Evolutionary conservation across 1,140 invertebrate species (phyloP), one percentile per base, ranked within the genome.

Genomic region (Eupristina koningsbergeri): DNA sequence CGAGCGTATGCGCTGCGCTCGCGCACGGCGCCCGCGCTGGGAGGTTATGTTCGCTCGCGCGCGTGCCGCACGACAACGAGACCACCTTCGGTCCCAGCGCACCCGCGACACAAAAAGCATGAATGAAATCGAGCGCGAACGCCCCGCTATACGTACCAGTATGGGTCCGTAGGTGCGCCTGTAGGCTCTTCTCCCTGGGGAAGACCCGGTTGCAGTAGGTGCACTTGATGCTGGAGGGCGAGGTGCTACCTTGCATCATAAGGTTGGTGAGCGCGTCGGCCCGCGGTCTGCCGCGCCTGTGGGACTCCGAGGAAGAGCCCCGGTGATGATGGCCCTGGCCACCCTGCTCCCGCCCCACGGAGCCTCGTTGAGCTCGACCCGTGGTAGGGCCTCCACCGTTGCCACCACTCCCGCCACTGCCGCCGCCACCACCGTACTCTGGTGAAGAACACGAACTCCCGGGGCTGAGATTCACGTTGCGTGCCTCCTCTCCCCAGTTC

Each of bases 121-220:
- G 76, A 39, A 26, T 69, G 64, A 69, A 47, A 50, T 9, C 29
- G n/a, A n/a, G n/a, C 0, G n/a, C 15, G 3, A 11, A 3, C 26
- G 7, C n/a, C n/a, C n/a, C n/a, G n/a, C 17, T 15, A 50, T 74
- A 50, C 73, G 82, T 87, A 96, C 96, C 96, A 89, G 96, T 97
- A 87, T 97, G 96, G 3, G 96, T 97, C 86, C 96, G 93, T 45
- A 96, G 89, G 89, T 97, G 96, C n/a, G 96, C 96, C 90, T 96
- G 95, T 0, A 97, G 91, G 26, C 95, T 96, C 91, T 97, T 97
- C 89, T 96, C 96, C 85, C 96, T 91, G 13, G 96, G 96, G 89
- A 97, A 97, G 17, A 96, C 96, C 77, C 96, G 91, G 79, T 94
- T 94, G 90, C 96, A 97, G 87, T 94, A 95, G 61, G 93, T 92